Conservation (phyloP, 2,113 vertebrate species). For the Electrona antarctica region DNA sequence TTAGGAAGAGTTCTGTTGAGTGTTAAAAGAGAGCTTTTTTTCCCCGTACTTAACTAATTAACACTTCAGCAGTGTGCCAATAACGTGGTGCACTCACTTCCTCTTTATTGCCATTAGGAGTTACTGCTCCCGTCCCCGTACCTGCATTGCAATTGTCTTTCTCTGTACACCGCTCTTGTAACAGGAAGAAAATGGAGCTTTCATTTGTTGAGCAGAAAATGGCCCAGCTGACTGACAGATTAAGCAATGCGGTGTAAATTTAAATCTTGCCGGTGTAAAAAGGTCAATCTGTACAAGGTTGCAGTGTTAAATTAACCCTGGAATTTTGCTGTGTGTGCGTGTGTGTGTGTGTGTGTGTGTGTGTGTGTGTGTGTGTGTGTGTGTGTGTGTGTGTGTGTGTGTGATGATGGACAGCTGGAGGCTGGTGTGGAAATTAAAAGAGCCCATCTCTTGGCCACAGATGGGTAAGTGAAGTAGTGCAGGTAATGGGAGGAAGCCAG, state of each 20-base stretch:
- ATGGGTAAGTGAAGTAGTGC: slow-evolving; percentile 59
- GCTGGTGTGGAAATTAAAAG: slow-evolving; percentile 31
- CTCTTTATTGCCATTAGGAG: slow-evolving; percentile 1
- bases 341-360: too few relatives aligned
- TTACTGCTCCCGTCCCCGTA: not conserved
- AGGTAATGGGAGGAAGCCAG: slow-evolving; percentile 65
- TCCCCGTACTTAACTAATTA: slow-evolving; percentile 22
- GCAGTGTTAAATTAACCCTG: too few relatives aligned
- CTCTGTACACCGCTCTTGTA: not conserved
- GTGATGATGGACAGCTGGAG: too few relatives aligned
- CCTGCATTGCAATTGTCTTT: not conserved
- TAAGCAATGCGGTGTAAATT: slow-evolving; percentile 33
- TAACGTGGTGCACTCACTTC: slow-evolving; percentile 9
- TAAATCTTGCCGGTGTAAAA: slow-evolving; percentile 3
- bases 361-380: too few relatives aligned
- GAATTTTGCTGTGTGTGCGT: too few relatives aligned
- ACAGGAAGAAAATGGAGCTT: not conserved
- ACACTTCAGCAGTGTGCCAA: slow-evolving; percentile 18
- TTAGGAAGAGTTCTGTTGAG: slow-evolving; percentile 24
- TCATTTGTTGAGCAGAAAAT: not conserved
- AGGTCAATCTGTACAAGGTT: too few relatives aligned
- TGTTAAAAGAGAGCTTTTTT: slow-evolving; percentile 24
- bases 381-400: too few relatives aligned
- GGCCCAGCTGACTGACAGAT: slow-evolving; percentile 14
- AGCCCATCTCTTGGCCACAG: slow-evolving; percentile 47